Evolutionary conservation across 2,113 vertebrate genomes (phyloP).

Genomic region (Syngnathus floridae): DNA sequence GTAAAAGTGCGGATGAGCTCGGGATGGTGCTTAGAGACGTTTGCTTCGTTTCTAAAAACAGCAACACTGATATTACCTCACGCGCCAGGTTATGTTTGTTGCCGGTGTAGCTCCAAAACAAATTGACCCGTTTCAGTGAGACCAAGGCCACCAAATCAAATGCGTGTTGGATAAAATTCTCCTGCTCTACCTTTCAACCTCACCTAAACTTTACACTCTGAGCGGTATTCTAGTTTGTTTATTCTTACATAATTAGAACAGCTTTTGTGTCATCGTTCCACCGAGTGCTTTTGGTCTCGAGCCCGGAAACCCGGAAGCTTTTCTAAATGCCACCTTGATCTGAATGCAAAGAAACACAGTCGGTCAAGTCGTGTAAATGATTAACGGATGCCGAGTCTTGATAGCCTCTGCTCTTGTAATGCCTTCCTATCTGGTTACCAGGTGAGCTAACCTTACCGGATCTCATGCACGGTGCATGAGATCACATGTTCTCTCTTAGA

Average conservation of each 20-base stretch:
- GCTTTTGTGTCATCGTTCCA: no score
- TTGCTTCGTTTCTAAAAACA: constrained; percentile 15
- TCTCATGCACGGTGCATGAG: constrained; percentile 23
- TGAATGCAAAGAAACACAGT: background rate
- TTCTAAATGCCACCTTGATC: constrained; percentile 3
- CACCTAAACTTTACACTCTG: no score
- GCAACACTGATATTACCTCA: background rate
- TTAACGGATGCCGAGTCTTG: constrained; percentile 27
- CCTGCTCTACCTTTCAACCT: no score
- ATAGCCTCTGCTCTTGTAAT: constrained; percentile 22
- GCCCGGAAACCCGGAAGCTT: background rate
- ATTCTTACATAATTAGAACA: no score
- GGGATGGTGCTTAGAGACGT: constrained; percentile 19
- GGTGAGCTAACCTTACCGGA: constrained; percentile 51
- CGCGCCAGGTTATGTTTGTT: background rate
- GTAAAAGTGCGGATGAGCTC: constrained; percentile 51
- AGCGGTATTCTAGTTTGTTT: no score
- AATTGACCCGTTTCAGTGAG: background rate
- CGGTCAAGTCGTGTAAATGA: constrained; percentile 43
- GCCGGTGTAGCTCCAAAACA: background rate
- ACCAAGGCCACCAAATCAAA: background rate
- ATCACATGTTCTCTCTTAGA: constrained; percentile 33
- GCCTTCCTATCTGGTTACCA: constrained; percentile 57
- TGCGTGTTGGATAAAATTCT: no score
- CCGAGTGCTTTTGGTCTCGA: background rate